Base-by-base conservation (phyloP, 1,140 invertebrate genomes). In the Anthonomus grandis region DNA sequence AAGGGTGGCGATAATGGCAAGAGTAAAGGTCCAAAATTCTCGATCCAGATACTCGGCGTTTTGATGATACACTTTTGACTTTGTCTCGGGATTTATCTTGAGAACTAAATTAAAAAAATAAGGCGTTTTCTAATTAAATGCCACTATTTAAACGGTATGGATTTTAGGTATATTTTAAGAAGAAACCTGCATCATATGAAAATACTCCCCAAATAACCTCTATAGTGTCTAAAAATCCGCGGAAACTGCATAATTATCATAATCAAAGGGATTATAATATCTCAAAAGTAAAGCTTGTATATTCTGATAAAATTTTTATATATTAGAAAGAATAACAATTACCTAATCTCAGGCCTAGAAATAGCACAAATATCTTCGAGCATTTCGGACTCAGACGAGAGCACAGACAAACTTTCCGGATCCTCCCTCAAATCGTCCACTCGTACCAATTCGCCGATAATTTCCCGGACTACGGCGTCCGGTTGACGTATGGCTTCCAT, bases 1-100 rank as follows among this genome's bases (percentile, higher is more conserved):
- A 64, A n/a, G 78, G 57, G 49, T 65, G 64, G 4, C 53, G 58
- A 18, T 51, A 59, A 37, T 62, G 45, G 25, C 64, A 65, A 1
- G 10, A 34, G 3, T 44, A 49, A 17, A 47, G 45, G 2, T 62
- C 57, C 9, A 18, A 1, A 5, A 44, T 23, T 42, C 24, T 31
- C 1, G 49, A 22, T 2, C 9, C 3, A 3, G 56, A 58, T 2
- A 45, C 23, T 51, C 12, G 44, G 36, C n/a, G 44, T 36, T 34
- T 51, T 6, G 31, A 18, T 6, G 48, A 45, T 0, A 44, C 8
- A 1, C 6, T 12, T n/a, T 47, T 52, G 21, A 39, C 2, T 25
- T 51, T 51, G n/a, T 48, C 37, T 17, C 34, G 48, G 4, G 23
- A 9, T 49, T 49, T 50, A 18, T 50, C 39, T 15, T 4, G 5